phyloP scores from a whole-genome alignment of 1,140 invertebrate genomes.

The Micrasema longulum region DNA sequence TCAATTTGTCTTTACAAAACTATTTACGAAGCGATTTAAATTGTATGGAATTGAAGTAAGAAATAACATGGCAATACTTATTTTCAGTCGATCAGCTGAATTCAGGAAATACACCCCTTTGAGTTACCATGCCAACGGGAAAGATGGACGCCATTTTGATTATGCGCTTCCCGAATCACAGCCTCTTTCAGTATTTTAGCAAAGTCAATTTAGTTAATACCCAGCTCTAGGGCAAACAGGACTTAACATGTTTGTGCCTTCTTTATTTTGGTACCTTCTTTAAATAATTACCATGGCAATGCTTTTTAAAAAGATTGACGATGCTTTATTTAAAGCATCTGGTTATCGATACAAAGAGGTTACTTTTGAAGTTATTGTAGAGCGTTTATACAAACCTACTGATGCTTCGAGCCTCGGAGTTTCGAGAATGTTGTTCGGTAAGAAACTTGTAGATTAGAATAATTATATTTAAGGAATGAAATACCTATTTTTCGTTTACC shows the following conservation, averaged over 20 bases:
- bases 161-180: conserved; percentile 2
- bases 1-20: too few species aligned
- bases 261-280: too few species aligned
- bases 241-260: too few species aligned
- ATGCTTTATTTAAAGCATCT: conserved; percentile 59
- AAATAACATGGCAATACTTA: not conserved
- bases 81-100: not conserved
- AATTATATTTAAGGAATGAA: too few species aligned
- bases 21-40: too few species aligned
- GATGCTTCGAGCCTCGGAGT: conserved; percentile 83
- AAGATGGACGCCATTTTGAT: conserved; percentile 27
- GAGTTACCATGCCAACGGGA: conserved; percentile 29
- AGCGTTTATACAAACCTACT: conserved; percentile 74
- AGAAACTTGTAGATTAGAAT: too few species aligned
- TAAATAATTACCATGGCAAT: not conserved
- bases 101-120: conserved; percentile 4
- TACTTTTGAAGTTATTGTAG: conserved; percentile 64
- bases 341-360: conserved; percentile 57
- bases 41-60: too few species aligned
- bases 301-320: conserved; percentile 13
- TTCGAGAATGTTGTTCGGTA: conserved; percentile 82
- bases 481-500: too few species aligned
- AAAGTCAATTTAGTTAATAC: too few species aligned
- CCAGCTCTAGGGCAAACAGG: too few species aligned
- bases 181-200: too few species aligned